Evolutionary conservation across 2,113 vertebrate genomes (phyloP).

Genomic region (Lepisosteus oculatus): DNA sequence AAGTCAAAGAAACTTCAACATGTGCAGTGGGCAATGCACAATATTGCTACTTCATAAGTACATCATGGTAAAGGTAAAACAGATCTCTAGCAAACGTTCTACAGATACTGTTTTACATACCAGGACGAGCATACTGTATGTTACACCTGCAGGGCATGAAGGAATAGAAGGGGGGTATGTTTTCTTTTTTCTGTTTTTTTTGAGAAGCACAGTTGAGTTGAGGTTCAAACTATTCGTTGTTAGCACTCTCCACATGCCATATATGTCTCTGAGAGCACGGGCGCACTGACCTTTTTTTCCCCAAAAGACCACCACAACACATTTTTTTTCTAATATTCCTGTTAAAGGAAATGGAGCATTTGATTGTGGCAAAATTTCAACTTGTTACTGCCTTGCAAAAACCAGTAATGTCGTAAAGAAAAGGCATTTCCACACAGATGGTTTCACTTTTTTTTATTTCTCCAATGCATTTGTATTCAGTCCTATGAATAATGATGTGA

Average conservation of each 20-base stretch:
- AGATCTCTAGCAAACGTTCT: no score
- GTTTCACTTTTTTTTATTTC: constrained; percentile 69
- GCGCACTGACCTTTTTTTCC: constrained; percentile 20
- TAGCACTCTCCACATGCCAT: constrained; percentile 47
- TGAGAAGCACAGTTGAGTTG: constrained; percentile 46
- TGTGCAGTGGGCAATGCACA: no score
- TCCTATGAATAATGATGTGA: constrained; percentile 81
- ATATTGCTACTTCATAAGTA: no score
- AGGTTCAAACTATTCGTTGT: constrained; percentile 54
- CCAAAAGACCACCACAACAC: constrained; percentile 38
- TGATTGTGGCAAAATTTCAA: constrained; percentile 54
- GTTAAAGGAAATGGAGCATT: constrained; percentile 56
- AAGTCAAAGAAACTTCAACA: no score
- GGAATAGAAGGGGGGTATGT: constrained; percentile 46
- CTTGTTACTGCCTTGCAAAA: constrained; percentile 33
- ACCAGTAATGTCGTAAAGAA: constrained; percentile 50
- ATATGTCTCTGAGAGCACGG: constrained; percentile 50
- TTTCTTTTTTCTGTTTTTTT: constrained; percentile 30
- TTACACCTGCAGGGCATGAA: constrained; percentile 46
- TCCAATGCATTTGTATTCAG: constrained; percentile 76
- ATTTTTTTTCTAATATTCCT: constrained; percentile 54
- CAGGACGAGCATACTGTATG: no score
- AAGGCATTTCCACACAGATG: constrained; percentile 75
- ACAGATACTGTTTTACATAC: no score
- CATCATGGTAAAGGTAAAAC: no score